Evolutionary conservation across 2,113 vertebrate species (phyloP).

Genomic region (Plecturocebus donacophilus): DNA sequence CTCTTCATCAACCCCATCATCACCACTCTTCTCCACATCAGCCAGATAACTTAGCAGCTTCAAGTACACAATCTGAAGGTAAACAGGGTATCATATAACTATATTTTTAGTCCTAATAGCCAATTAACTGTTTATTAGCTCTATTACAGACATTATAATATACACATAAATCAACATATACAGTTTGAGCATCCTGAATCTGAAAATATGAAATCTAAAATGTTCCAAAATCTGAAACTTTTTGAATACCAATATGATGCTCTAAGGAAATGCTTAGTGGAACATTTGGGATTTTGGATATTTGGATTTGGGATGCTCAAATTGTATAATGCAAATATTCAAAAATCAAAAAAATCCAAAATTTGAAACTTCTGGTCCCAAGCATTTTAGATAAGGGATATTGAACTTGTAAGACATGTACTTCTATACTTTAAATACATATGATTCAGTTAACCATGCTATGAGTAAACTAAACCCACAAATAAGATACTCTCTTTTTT

Average conservation of each 20-base stretch:
- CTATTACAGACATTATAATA: background rate
- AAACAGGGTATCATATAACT: constrained; percentile 38
- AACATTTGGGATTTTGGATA: background rate
- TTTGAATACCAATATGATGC: background rate
- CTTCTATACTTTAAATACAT: background rate
- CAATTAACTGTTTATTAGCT: background rate
- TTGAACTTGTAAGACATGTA: background rate
- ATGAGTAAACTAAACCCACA: background rate
- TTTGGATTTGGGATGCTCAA: background rate
- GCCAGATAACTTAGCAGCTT: constrained; percentile 64
- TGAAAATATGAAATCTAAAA: background rate
- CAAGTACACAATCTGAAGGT: constrained; percentile 81
- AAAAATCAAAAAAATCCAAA: background rate
- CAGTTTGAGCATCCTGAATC: background rate
- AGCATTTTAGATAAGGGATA: background rate
- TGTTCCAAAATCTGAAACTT: background rate
- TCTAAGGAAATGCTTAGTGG: background rate
- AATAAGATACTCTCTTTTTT: constrained; percentile 9
- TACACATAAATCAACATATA: background rate
- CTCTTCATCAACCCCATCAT: constrained; percentile 53
- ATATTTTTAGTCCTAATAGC: background rate
- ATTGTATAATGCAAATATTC: background rate
- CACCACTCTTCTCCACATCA: constrained; percentile 63
- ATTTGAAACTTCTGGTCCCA: background rate
- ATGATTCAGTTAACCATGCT: constrained; percentile 5